Base-by-base conservation (phyloP, 2,113 vertebrate species). In the Micronycteris hirsuta region DNA sequence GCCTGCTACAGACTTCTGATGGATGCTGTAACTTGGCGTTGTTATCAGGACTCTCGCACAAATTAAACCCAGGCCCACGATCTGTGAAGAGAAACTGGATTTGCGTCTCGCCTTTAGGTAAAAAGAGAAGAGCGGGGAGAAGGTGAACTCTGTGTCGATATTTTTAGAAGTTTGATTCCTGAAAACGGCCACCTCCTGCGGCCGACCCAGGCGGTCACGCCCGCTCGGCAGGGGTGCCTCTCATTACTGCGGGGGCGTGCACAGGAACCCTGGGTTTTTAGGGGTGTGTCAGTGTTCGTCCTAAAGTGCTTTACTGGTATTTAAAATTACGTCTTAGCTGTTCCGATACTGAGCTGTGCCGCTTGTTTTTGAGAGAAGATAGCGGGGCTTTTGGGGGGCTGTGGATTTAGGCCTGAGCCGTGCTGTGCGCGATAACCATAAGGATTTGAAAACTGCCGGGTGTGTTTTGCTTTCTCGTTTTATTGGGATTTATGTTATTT, bases 41-140 rank as follows among this genome's bases (percentile, higher is more conserved):
- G 98, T 98, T 98, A 98, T 98, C 98, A 94, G 98, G 98, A 98
- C 97, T 98, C 93, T 95, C 98, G 98, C 97, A 95, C 98, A 98
- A 98, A 98, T 98, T 98, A 98, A 98, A 98, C 98, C 94, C 6
- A 82, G 97, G 96, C 97, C 97, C 78, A 81, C 98, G 96, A 96
- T 97, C 98, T 97, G 96, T 98, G 98, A 98, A 98, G 97, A 97
- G 97, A 98, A 98, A 96, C 96, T 96, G 97, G 95, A 93, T 98
- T 98, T 98, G 93, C 97, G 95, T 84, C 80, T 97, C 93, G 97
- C 97, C 97, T 97, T 98, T 98, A 98, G 97, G 96, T 92, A 16
- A 20, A 77, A 80, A 54, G 91, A 93, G 52, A 68, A 86, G 83
- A 74, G 14, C 82, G 12, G 80, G 94, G 84, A 89, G 94, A 91